These are phyloP conservation scores for Phataginus tricuspis DNA, from an alignment of 2,797 vertebrate species.

Conservation along the genomic window DNA sequence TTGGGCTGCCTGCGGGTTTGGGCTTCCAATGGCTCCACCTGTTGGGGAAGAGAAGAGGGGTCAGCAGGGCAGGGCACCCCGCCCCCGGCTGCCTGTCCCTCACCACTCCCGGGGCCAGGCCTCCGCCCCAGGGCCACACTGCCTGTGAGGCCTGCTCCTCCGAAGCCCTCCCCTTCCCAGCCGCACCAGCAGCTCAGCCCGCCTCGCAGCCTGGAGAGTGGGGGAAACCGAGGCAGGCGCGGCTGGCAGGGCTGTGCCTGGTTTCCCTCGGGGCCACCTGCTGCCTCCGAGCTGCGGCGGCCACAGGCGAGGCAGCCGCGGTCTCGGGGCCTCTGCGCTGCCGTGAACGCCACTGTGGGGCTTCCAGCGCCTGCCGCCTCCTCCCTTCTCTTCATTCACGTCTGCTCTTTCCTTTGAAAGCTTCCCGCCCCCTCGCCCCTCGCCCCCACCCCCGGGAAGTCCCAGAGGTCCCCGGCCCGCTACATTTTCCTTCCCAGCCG, in stretches of 20 bases:
- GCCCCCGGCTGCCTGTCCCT: not conserved
- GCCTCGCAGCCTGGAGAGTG: not conserved
- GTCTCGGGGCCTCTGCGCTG: not conserved
- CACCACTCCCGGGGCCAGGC: not conserved
- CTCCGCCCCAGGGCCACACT: not conserved
- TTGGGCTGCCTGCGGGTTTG: slow-evolving; percentile 3
- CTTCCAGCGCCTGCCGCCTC: slow-evolving; percentile 59
- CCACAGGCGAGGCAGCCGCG: not conserved
- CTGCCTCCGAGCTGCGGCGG: not conserved
- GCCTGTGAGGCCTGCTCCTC: not conserved
- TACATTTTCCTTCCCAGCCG: slow-evolving; percentile 72
- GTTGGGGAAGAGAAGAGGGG: slow-evolving; percentile 36
- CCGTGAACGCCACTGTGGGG: slow-evolving; percentile 43
- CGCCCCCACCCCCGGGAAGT: slow-evolving; percentile 72
- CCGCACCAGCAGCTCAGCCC: not conserved
- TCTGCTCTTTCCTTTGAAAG: slow-evolving; percentile 68
- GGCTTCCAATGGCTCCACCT: slow-evolving; percentile 70
- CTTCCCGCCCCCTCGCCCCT: slow-evolving; percentile 70
- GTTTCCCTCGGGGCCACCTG: not conserved
- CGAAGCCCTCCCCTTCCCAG: not conserved
- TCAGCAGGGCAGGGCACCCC: slow-evolving; percentile 52
- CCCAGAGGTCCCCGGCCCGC: slow-evolving; percentile 68
- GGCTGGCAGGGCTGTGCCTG: not conserved
- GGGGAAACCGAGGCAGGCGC: slow-evolving; percentile 8
- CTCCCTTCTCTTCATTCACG: slow-evolving; percentile 56